Percentiles rank a stretch among this genome's conserved stretches.
Conservation (phyloP, 2,797 vertebrate genomes). For the Girardinus metallicus region DNA sequence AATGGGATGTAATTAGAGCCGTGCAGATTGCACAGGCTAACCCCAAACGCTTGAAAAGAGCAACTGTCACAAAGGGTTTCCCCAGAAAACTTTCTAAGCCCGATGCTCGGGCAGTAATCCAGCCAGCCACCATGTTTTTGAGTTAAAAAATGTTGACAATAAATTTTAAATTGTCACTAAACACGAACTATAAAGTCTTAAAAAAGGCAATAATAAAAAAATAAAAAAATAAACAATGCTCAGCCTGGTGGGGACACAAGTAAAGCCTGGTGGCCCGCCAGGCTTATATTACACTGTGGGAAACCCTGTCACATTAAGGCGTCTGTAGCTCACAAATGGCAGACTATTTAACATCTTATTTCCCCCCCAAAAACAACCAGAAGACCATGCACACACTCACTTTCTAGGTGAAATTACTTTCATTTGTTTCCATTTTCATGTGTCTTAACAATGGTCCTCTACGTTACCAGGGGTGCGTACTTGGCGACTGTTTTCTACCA, state of each 20-base stretch:
- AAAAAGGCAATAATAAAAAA: no score
- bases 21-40: constrained; percentile 26
- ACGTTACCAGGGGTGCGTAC: constrained; percentile 78
- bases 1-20: constrained; percentile 40
- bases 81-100: no score
- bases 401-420: neutral
- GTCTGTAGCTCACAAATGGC: constrained; percentile 15
- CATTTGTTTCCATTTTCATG: neutral
- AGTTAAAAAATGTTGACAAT: no score
- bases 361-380: neutral
- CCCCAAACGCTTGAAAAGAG: constrained; percentile 27
- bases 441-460: neutral
- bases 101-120: no score
- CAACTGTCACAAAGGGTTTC: constrained; percentile 11
- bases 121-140: no score
- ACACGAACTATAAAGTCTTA: no score
- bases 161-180: no score
- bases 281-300: no score
- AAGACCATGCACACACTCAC: neutral
- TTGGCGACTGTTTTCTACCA: constrained; percentile 81
- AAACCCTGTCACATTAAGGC: constrained; percentile 25
- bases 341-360: no score
- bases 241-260: no score
- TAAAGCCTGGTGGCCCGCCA: no score
- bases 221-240: no score